These are phyloP conservation scores for Turritopsis rubra DNA, from an alignment of 30 jellyfish, hydroid and myxozoan species.

Conservation along the genomic window DNA sequence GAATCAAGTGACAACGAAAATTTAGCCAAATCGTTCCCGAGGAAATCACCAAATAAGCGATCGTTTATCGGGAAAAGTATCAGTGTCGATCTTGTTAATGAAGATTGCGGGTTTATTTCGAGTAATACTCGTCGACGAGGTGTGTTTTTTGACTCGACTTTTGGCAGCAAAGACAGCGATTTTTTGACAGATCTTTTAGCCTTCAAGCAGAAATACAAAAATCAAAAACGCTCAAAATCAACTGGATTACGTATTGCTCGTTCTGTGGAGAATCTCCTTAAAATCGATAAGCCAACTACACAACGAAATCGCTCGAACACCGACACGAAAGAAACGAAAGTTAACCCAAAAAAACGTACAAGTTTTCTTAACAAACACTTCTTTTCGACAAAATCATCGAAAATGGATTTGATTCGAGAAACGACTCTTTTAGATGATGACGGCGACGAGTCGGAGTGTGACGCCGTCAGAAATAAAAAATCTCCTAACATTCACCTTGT, in stretches of 20 bases:
- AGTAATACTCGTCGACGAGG: conserved; percentile 31
- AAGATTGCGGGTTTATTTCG: conserved; percentile 23
- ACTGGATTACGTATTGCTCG: conserved; percentile 32
- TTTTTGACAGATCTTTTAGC: conserved; percentile 22
- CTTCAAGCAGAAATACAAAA: conserved; percentile 24
- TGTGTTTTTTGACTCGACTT: conserved; percentile 8
- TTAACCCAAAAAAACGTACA: background rate
- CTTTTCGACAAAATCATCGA: conserved; percentile 1
- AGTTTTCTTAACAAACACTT: background rate
- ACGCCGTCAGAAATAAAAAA: background rate
- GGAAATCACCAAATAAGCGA: background rate
- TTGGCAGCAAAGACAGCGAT: conserved; percentile 19
- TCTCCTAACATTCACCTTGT: conserved; percentile 20
- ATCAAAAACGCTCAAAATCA: background rate
- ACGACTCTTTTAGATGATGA: background rate
- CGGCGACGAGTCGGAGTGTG: conserved; percentile 8
- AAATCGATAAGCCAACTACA: conserved; percentile 7
- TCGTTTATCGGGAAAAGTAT: conserved; percentile 40
- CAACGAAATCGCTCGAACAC: conserved; percentile 22
- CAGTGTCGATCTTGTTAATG: conserved; percentile 24
- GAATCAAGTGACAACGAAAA: conserved; percentile 4
- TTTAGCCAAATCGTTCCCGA: background rate
- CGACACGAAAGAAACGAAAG: conserved; percentile 28
- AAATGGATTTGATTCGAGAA: conserved; percentile 11
- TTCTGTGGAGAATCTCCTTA: conserved; percentile 27